Percentiles rank a stretch among this genome's conserved stretches.
These are phyloP conservation scores for Enteromius thamalakanensis DNA, from an alignment of 2,797 vertebrate genomes.

Conservation along the genomic window DNA sequence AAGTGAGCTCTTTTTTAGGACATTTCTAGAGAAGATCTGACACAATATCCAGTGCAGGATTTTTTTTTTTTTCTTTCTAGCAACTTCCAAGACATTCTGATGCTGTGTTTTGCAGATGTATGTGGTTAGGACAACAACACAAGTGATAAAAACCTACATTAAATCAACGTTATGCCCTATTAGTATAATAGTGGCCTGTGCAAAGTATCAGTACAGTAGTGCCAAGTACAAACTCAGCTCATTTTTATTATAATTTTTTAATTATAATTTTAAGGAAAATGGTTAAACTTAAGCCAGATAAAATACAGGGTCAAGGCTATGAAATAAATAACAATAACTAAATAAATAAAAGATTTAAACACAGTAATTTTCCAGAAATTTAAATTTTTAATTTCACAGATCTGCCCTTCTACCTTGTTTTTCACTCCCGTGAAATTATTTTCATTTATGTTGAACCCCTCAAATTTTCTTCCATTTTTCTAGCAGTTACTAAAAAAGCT, in stretches of 20 bases:
- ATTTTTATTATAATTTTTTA: not conserved
- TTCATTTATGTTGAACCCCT: slow-evolving; percentile 48
- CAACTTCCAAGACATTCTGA: not conserved
- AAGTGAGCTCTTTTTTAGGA: slow-evolving; percentile 59
- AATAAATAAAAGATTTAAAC: not conserved
- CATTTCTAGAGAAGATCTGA: slow-evolving; percentile 55
- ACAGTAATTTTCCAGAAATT: not conserved
- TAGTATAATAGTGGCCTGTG: not conserved
- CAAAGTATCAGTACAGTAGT: not conserved
- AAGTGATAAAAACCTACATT: slow-evolving; percentile 10
- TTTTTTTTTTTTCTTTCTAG: not conserved
- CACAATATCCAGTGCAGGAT: not conserved
- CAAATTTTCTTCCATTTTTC: not conserved
- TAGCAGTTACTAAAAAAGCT: slow-evolving; percentile 18
- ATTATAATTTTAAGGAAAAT: not conserved
- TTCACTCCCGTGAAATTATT: slow-evolving; percentile 43
- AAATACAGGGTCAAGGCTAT: not conserved
- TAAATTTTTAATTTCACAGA: not conserved
- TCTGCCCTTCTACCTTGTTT: slow-evolving; percentile 44
- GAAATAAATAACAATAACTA: not conserved
- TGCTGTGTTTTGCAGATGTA: slow-evolving; percentile 3
- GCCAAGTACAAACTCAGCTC: not conserved
- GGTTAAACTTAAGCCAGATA: not conserved
- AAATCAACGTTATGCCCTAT: not conserved
- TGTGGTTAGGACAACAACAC: not conserved